phyloP scores from a whole-genome alignment of 2,797 vertebrate species.

The Lithobates sylvaticus region DNA sequence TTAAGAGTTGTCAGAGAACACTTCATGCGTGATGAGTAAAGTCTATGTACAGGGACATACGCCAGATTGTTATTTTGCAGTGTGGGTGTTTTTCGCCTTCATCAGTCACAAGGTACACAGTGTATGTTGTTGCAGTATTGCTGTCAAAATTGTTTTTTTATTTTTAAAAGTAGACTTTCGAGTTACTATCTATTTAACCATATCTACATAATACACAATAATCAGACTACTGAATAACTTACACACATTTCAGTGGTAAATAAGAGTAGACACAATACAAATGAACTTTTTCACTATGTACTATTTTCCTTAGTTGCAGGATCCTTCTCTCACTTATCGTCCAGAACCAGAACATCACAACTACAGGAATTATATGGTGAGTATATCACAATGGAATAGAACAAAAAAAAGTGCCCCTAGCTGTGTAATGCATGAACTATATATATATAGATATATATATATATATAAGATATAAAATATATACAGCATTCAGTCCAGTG shows the following conservation, averaged over 20 bases:
- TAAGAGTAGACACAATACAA: neutral
- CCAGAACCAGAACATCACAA: constrained; percentile 42
- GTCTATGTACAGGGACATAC: neutral
- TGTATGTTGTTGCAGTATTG: neutral
- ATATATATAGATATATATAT: too few relatives aligned
- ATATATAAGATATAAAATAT: too few relatives aligned
- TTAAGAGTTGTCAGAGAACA: neutral
- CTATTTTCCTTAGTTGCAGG: constrained; percentile 3
- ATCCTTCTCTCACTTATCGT: constrained; percentile 49
- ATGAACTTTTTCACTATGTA: neutral
- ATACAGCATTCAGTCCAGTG: neutral
- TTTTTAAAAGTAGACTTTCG: neutral
- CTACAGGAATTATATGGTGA: constrained; percentile 53
- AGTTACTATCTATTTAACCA: neutral
- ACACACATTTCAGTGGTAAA: neutral
- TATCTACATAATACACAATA: neutral
- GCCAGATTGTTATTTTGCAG: neutral
- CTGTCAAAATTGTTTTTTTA: neutral
- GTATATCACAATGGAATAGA: neutral
- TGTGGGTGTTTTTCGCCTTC: neutral
- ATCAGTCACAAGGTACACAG: neutral
- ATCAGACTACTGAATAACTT: too few relatives aligned
- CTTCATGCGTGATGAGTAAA: neutral
- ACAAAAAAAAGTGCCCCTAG: too few relatives aligned
- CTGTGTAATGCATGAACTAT: neutral